phyloP scores from a whole-genome alignment of 2,113 vertebrate species.

The Phycodurus eques region DNA sequence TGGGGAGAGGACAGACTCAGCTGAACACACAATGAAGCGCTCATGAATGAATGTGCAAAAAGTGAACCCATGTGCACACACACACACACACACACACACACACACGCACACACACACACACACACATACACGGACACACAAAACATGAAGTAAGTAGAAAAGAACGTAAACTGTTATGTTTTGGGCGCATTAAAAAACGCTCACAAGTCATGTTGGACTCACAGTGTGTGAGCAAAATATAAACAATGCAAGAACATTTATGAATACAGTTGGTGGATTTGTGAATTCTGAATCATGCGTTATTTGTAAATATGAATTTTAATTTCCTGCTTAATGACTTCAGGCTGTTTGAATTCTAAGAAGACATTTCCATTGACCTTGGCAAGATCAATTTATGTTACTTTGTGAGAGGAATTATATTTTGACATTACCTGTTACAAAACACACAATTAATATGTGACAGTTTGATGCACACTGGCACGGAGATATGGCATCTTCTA shows the following conservation, averaged over 20 bases:
- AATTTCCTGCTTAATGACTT: constrained; percentile 5
- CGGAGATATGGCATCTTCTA: too few relatives aligned
- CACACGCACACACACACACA: neutral
- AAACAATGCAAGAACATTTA: neutral
- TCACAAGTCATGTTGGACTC: constrained; percentile 8
- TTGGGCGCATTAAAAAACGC: constrained; percentile 3
- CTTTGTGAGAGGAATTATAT: neutral
- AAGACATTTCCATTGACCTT: neutral
- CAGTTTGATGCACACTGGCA: constrained; percentile 9
- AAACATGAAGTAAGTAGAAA: constrained; percentile 34
- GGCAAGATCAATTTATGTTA: neutral
- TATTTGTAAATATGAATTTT: neutral
- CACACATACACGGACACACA: neutral
- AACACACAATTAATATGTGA: neutral
- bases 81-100: neutral
- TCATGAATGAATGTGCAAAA: neutral
- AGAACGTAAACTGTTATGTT: constrained; percentile 55
- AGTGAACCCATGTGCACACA: neutral
- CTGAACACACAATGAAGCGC: constrained; percentile 16
- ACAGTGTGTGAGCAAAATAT: neutral
- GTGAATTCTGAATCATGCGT: neutral
- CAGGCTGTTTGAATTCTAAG: neutral
- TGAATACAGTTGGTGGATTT: neutral
- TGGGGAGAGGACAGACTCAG: constrained; percentile 44
- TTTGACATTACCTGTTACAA: neutral